phyloP scores from a whole-genome alignment of 2,888 invertebrate genomes.

The Liopterus haemorrhoidalis region DNA sequence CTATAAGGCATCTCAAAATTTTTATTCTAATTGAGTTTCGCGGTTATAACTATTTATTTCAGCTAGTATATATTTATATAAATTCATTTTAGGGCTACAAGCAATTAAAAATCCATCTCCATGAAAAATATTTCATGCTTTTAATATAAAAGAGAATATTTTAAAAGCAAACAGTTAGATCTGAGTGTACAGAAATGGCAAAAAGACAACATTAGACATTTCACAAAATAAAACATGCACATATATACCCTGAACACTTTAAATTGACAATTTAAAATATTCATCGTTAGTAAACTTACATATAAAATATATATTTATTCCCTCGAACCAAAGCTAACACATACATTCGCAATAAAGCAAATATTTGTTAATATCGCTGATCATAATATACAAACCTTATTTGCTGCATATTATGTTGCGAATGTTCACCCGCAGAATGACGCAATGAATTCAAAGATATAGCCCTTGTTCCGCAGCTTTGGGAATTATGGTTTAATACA shows the following conservation, averaged over 20 bases:
- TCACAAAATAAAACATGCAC: conserved; percentile 1
- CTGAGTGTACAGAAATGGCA: neutral
- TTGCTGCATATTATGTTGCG: conserved; percentile 31
- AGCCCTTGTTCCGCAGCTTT: conserved; percentile 38
- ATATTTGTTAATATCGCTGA: too few relatives aligned
- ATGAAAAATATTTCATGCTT: too few relatives aligned
- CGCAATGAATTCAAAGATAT: conserved; percentile 40
- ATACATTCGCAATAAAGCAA: conserved; percentile 19
- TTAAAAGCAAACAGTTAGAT: conserved; percentile 9
- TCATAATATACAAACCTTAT: conserved; percentile 37
- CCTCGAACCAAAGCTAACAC: too few relatives aligned
- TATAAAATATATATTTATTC: too few relatives aligned
- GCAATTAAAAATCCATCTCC: too few relatives aligned
- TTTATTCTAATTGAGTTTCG: too few relatives aligned
- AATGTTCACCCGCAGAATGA: conserved; percentile 21
- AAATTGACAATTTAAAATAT: neutral
- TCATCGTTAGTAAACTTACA: neutral
- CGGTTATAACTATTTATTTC: too few relatives aligned
- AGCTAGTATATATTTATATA: too few relatives aligned
- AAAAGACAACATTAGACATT: conserved; percentile 3
- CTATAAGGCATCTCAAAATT: too few relatives aligned
- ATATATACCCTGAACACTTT: conserved; percentile 3
- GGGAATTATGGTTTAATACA: conserved; percentile 32
- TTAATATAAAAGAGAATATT: conserved; percentile 6
- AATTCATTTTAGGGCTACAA: too few relatives aligned